A percentile compares a stretch with the other conserved stretches of the same genome.
Conservation (phyloP, 2,113 vertebrate genomes). For the Reinhardtius hippoglossoides region DNA sequence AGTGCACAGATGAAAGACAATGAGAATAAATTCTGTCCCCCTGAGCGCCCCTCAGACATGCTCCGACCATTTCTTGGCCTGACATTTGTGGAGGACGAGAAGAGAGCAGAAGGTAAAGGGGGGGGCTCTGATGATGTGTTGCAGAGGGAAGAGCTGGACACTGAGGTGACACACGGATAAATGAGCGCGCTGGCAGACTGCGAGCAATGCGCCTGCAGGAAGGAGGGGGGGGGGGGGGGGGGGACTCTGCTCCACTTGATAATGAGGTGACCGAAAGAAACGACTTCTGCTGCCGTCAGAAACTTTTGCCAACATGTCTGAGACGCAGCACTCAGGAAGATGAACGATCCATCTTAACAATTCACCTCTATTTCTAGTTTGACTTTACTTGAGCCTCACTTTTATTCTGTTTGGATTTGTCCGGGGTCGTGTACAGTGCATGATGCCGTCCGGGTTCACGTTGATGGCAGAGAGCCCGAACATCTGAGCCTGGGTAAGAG, state of each 20-base stretch:
- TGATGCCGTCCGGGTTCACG: neutral
- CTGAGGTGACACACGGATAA: constrained; percentile 50
- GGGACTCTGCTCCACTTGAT: constrained; percentile 53
- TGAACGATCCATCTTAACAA: neutral
- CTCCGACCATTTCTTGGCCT: constrained; percentile 33
- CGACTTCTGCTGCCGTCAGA: constrained; percentile 34
- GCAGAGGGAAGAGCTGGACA: constrained; percentile 32
- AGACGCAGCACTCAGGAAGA: constrained; percentile 24
- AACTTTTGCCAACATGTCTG: neutral
- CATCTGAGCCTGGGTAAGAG: constrained; percentile 19
- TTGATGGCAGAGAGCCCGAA: neutral
- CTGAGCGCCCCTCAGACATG: neutral
- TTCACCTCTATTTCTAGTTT: neutral
- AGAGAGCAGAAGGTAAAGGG: constrained; percentile 30
- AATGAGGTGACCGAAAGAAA: constrained; percentile 52
- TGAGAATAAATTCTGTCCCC: constrained; percentile 18
- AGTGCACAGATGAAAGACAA: constrained; percentile 8
- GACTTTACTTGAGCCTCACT: neutral
- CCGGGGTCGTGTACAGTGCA: neutral
- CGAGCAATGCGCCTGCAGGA: constrained; percentile 12
- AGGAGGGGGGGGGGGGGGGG: constrained; percentile 34
- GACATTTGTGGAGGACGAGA: constrained; percentile 26
- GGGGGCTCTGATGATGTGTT: constrained; percentile 7
- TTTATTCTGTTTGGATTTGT: neutral
- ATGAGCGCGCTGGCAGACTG: constrained; percentile 42